These are phyloP conservation scores for Perca schrenkii DNA, from an alignment of 2,113 vertebrate genomes.

Conservation along the genomic window DNA sequence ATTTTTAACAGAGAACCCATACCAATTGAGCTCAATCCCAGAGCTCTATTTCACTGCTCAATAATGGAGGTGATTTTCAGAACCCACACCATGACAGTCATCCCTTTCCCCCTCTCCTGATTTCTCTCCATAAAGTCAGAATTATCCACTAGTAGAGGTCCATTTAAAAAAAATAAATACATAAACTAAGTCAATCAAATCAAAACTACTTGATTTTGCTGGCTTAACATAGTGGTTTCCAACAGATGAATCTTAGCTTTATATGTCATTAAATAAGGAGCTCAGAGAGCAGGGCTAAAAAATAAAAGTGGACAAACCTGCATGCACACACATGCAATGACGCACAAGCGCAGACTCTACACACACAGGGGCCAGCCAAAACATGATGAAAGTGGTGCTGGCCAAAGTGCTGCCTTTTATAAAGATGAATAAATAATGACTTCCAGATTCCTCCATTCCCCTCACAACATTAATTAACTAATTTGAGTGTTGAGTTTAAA, in stretches of 20 bases:
- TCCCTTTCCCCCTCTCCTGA: not conserved
- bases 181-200: not conserved
- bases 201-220: not conserved
- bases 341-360: not conserved
- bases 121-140: not conserved
- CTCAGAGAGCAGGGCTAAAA: not conserved
- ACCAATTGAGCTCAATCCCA: not conserved
- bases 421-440: conserved; percentile 25
- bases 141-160: not conserved
- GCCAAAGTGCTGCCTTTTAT: conserved; percentile 11
- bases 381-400: not conserved
- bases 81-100: not conserved
- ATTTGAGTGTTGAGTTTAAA: not conserved
- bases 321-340: not conserved
- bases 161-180: not conserved
- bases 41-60: not conserved
- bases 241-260: not conserved
- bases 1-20: not conserved
- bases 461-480: not conserved
- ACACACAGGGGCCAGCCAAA: not conserved
- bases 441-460: conserved; percentile 6
- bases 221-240: not conserved
- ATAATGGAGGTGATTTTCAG: not conserved
- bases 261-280: not conserved
- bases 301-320: not conserved